Conservation (phyloP, 2,797 vertebrate species). For the Anguilla pacifica region DNA sequence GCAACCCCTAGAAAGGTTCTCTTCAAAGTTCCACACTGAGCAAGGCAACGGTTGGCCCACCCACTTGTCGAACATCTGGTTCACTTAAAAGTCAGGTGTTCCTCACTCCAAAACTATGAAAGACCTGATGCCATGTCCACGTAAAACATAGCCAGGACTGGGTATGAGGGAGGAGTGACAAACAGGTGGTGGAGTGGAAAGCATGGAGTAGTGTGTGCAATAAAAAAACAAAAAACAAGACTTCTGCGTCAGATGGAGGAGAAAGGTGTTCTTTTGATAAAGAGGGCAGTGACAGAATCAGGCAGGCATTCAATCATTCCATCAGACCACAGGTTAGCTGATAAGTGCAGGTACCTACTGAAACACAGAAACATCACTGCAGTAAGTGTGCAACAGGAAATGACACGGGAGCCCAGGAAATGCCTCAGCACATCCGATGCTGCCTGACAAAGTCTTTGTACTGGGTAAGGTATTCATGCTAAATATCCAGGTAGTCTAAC, state of each 20-base stretch:
- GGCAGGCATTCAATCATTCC: slow-evolving; percentile 8
- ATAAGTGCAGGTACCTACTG: neutral
- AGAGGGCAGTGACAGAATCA: neutral
- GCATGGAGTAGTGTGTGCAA: neutral
- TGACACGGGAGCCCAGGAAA: neutral
- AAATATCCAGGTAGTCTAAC: neutral
- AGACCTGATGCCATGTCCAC: neutral
- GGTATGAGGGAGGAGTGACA: neutral
- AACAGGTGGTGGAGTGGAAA: slow-evolving; percentile 5
- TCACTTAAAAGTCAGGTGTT: slow-evolving; percentile 25
- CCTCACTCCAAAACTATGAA: neutral
- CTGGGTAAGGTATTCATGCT: neutral
- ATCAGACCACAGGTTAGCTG: neutral
- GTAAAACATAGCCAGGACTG: neutral
- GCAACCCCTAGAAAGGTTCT: slow-evolving; percentile 9
- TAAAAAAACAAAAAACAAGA: neutral
- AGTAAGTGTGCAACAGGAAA: neutral
- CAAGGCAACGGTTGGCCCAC: neutral
- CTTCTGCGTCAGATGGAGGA: too few species aligned
- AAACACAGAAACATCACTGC: neutral
- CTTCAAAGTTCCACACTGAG: neutral
- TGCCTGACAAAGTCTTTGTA: neutral
- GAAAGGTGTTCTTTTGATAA: neutral
- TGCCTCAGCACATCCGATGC: slow-evolving; percentile 22
- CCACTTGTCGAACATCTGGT: slow-evolving; percentile 4